Percentiles rank a stretch among this genome's conserved stretches.
These are phyloP conservation scores for Tympanuchus pallidicinctus DNA, from an alignment of 2,113 vertebrate species.

Conservation along the genomic window DNA sequence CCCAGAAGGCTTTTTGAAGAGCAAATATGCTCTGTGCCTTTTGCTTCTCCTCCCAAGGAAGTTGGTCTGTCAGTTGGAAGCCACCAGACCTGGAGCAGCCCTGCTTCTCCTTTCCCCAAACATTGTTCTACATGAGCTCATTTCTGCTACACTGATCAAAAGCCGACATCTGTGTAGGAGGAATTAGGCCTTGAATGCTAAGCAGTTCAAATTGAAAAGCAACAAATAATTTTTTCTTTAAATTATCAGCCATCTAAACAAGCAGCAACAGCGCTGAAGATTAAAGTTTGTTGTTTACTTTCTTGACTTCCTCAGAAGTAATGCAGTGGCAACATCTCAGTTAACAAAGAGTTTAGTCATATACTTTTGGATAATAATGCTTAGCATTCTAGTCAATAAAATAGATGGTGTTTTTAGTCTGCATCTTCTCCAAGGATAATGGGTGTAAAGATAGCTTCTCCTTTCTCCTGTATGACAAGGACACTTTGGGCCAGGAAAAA, in stretches of 20 bases:
- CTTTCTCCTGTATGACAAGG: background rate
- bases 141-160: background rate
- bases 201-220: background rate
- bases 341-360: background rate
- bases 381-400: background rate
- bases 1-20: background rate
- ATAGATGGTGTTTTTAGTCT: background rate
- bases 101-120: background rate
- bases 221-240: background rate
- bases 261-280: background rate
- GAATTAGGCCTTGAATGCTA: background rate
- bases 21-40: background rate
- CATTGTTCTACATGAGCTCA: background rate
- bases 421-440: background rate
- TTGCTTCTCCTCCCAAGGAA: background rate
- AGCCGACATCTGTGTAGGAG: background rate
- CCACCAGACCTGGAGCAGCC: background rate
- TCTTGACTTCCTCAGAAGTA: background rate
- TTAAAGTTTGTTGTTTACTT: background rate
- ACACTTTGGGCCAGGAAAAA: background rate
- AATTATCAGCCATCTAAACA: background rate
- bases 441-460: background rate
- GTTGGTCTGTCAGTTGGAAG: background rate
- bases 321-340: background rate
- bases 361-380: background rate